These are phyloP conservation scores for Mallotus villosus DNA, from an alignment of 2,797 vertebrate species.

Conservation along the genomic window DNA sequence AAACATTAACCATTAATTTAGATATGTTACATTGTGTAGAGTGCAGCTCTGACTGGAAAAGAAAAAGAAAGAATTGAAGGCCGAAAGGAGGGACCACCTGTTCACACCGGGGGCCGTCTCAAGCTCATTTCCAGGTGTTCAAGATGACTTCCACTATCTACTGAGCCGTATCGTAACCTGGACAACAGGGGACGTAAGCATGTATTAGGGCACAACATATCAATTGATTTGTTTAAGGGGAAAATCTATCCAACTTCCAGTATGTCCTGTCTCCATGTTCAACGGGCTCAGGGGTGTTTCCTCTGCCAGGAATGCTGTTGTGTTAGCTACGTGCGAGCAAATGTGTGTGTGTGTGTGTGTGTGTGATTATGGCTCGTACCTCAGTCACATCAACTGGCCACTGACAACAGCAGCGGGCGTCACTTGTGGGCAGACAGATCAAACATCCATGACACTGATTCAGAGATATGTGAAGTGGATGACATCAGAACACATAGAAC, in stretches of 20 bases:
- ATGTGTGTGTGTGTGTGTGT: neutral
- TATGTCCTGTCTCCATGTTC: conserved; percentile 5
- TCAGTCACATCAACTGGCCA: conserved; percentile 52
- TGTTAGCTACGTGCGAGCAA: conserved; percentile 29
- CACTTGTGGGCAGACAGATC: conserved; percentile 20
- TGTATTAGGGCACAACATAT: neutral
- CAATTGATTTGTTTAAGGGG: conserved; percentile 17
- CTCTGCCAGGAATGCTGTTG: conserved; percentile 45
- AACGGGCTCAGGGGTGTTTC: conserved; percentile 53
- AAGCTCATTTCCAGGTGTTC: conserved; percentile 38
- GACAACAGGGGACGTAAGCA: neutral
- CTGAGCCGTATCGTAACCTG: conserved; percentile 51
- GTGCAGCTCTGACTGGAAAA: neutral
- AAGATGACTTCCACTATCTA: conserved; percentile 51
- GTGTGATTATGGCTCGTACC: neutral
- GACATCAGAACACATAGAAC: too few species aligned
- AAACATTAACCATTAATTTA: too few species aligned
- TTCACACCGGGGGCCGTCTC: conserved; percentile 50
- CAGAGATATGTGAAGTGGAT: too few species aligned
- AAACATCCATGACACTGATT: conserved; percentile 9
- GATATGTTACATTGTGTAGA: neutral
- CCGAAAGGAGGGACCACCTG: conserved; percentile 9
- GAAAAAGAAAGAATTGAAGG: neutral
- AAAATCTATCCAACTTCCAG: conserved; percentile 21
- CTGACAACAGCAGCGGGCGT: conserved; percentile 16